Evolutionary conservation across 2,797 vertebrate genomes (phyloP), one percentile per base, ranked within the genome.

Genomic region (Masticophis lateralis): DNA sequence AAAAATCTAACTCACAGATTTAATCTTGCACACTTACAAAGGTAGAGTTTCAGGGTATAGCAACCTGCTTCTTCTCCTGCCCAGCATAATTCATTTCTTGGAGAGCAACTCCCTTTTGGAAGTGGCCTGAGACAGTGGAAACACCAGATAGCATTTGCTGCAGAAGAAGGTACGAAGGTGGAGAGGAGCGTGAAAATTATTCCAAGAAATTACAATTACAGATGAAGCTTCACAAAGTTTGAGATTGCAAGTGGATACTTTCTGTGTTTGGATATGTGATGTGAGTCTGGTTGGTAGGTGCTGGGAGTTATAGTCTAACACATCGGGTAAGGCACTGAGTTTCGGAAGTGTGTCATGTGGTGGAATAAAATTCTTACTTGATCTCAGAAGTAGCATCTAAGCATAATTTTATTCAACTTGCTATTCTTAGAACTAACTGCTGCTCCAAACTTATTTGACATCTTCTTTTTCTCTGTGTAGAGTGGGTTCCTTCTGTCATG

Each of bases 111-210:
- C 55, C 4, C 14, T 5, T 47, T 5, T 32, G 27, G 12, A 5
- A 4, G 18, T 61, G 43, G 3, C 20, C 51, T 63, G 13, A 53
- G 47, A 32, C 90, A 91, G 0, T 87, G 37, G 79, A 86, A 61
- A 53, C 90, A 91, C 90, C 90, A 91, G 28, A 61, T 37, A 37
- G 79, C 90, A 87, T 53, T 63, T 61, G 79, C 90, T 91, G 43
- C 83, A 63, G 2, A 91, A 32, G 6, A 61, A 16, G n/a, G 4
- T 27, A 9, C 4, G 4, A 60, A 25, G 14, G 3, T 1, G 2
- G 25, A n/a, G 9, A 47, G 10, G 20, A 47, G 47, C 0, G 4
- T 13, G 32, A 43, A 89, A 89, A 61, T 43, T 59, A 47, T 27
- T 59, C 32, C 5, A 60, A 89, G 32, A 25, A 25, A 55, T 27